Evolutionary conservation across 2,888 invertebrate species (phyloP).

Genomic region (Drosophila monieri): DNA sequence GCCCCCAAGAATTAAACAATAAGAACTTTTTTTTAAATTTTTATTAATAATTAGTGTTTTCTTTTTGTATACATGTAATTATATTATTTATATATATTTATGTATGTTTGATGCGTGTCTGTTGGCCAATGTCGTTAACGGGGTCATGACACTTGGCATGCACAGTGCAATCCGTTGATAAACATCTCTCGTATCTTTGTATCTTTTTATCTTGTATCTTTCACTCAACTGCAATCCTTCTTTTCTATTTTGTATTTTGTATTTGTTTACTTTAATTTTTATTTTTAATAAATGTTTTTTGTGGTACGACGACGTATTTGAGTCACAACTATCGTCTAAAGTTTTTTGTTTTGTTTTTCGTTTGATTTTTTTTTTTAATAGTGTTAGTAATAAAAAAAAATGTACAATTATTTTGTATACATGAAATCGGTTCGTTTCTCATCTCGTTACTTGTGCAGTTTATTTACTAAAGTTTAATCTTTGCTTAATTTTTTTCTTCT

Average conservation of each 20-base stretch:
- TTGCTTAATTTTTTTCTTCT: conserved; percentile 5
- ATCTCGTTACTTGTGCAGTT: conserved; percentile 51
- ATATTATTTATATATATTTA: conserved; percentile 56
- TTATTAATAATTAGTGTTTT: conserved; percentile 71
- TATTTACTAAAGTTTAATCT: conserved; percentile 56
- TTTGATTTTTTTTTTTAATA: conserved; percentile 40
- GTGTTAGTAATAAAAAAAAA: conserved; percentile 55
- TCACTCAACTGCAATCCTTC: neutral
- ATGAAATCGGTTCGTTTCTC: conserved; percentile 43
- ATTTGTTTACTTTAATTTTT: neutral
- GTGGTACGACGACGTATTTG: conserved; percentile 10
- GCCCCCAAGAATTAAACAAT: neutral
- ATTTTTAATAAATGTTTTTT: neutral
- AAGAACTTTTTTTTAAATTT: conserved; percentile 53
- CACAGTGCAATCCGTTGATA: conserved; percentile 37
- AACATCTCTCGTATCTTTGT: conserved; percentile 21
- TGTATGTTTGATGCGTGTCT: conserved; percentile 53
- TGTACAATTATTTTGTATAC: conserved; percentile 52
- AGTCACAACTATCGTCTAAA: conserved; percentile 20
- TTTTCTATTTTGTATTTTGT: neutral
- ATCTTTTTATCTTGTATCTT: conserved; percentile 20
- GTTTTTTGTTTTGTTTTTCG: neutral
- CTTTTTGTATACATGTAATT: conserved; percentile 76
- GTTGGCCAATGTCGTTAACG: conserved; percentile 42
- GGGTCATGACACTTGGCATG: conserved; percentile 57